phyloP scores from a whole-genome alignment of 2,888 invertebrate species.

The Coelopa pilipes region DNA sequence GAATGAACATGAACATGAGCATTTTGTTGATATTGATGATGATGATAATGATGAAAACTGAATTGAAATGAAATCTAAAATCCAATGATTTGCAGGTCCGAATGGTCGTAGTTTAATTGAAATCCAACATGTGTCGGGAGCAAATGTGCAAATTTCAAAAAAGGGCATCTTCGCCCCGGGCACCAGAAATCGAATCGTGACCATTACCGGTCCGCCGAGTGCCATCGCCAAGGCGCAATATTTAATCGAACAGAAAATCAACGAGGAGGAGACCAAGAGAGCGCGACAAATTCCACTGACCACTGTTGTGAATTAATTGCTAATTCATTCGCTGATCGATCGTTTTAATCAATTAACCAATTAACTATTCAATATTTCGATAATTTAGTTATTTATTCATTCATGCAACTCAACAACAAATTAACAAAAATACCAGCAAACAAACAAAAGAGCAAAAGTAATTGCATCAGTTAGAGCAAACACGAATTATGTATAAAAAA shows the following conservation, averaged over 20 bases:
- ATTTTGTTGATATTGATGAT: no score
- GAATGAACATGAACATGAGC: no score
- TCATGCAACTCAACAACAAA: conserved; percentile 27
- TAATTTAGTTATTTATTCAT: conserved; percentile 29
- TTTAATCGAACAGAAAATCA: conserved; percentile 96
- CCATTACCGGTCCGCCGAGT: conserved; percentile 89
- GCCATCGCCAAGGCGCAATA: conserved; percentile 92
- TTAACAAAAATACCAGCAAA: conserved; percentile 27
- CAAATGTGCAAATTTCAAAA: conserved; percentile 98
- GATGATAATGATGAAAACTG: no score
- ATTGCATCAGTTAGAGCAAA: background rate
- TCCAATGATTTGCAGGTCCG: conserved; percentile 73
- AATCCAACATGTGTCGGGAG: conserved; percentile 96
- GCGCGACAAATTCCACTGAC: conserved; percentile 86
- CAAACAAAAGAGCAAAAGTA: background rate
- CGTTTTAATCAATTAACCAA: conserved; percentile 27
- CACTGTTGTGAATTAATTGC: conserved; percentile 66
- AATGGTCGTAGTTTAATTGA: conserved; percentile 96
- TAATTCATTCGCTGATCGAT: conserved; percentile 9
- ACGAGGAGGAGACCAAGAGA: conserved; percentile 94
- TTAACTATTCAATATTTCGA: conserved; percentile 17
- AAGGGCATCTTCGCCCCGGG: conserved; percentile 98
- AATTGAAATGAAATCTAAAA: conserved; percentile 30
- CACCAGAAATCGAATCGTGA: conserved; percentile 96
- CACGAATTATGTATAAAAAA: background rate